Evolutionary conservation across 30 jellyfish, hydroid and myxozoan species (phyloP).

Genomic region (Thelohanellus kitauei): DNA sequence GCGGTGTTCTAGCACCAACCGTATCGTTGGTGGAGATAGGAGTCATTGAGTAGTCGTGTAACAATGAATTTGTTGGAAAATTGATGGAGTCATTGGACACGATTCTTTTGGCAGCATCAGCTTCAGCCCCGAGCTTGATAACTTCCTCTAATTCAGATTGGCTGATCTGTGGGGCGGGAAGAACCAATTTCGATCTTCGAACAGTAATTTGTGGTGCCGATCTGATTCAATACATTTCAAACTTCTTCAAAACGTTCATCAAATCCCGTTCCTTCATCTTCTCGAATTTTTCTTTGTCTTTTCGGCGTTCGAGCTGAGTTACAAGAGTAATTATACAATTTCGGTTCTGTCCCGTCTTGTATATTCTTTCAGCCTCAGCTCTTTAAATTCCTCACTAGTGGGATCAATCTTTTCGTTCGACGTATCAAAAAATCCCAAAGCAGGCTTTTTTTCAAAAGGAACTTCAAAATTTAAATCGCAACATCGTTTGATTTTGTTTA

Average conservation of each 20-base stretch:
- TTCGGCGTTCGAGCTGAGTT: constrained; percentile 36
- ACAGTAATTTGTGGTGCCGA: too few species aligned
- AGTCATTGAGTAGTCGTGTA: too few species aligned
- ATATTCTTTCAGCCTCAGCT: too few species aligned
- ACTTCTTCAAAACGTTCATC: too few species aligned
- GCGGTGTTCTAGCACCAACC: background rate
- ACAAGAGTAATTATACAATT: background rate
- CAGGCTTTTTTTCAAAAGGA: constrained; percentile 93
- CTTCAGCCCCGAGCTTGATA: background rate
- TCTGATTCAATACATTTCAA: too few species aligned
- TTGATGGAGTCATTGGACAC: too few species aligned
- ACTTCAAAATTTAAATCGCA: constrained; percentile 70
- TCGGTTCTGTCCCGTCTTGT: too few species aligned
- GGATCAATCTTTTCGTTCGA: constrained; percentile 32
- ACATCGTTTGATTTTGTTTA: too few species aligned
- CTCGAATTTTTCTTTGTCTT: constrained; percentile 43
- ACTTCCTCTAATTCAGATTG: constrained; percentile 80
- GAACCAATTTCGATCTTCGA: constrained; percentile 33
- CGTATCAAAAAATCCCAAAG: constrained; percentile 78
- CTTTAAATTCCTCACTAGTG: constrained; percentile 31
- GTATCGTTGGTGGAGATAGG: background rate
- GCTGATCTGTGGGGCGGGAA: constrained; percentile 63
- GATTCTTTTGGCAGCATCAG: background rate
- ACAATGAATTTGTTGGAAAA: too few species aligned
- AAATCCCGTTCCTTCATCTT: constrained; percentile 47